Evolutionary conservation across 2,113 vertebrate species (phyloP).

Genomic region (Phoxinus phoxinus): DNA sequence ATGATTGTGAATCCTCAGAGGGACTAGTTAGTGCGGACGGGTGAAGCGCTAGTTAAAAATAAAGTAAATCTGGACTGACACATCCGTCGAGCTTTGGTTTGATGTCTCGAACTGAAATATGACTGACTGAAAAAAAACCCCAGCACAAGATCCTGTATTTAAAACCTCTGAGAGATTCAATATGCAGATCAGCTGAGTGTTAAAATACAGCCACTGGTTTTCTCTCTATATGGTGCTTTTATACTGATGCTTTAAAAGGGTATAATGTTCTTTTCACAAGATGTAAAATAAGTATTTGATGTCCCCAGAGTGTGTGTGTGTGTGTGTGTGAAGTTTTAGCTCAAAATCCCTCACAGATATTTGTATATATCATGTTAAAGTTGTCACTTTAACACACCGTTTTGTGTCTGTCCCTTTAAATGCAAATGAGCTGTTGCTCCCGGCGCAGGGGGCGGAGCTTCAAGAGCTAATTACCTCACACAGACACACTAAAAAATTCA

Average conservation of each 20-base stretch:
- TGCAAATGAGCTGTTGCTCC: too few species aligned
- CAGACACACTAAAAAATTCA: too few species aligned
- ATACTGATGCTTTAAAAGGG: not conserved
- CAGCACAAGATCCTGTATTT: not conserved
- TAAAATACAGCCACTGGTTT: not conserved
- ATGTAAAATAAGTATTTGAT: too few species aligned
- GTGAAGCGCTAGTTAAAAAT: not conserved
- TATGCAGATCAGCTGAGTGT: not conserved
- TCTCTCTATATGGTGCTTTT: not conserved
- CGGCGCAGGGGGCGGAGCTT: too few species aligned
- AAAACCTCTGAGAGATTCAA: not conserved
- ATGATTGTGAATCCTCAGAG: not conserved
- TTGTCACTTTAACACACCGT: too few species aligned
- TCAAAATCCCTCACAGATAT: too few species aligned
- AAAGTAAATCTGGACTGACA: not conserved
- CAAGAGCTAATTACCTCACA: too few species aligned
- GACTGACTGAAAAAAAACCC: not conserved
- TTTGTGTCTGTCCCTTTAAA: too few species aligned
- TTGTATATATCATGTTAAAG: too few species aligned
- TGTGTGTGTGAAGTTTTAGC: too few species aligned
- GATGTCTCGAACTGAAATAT: not conserved
- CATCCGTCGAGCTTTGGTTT: not conserved
- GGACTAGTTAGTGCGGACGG: slow-evolving; percentile 23
- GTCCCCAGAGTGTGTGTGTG: too few species aligned
- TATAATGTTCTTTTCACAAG: too few species aligned